Evolutionary conservation across 2,797 vertebrate genomes (phyloP).

Genomic region (Chaunax sp.): DNA sequence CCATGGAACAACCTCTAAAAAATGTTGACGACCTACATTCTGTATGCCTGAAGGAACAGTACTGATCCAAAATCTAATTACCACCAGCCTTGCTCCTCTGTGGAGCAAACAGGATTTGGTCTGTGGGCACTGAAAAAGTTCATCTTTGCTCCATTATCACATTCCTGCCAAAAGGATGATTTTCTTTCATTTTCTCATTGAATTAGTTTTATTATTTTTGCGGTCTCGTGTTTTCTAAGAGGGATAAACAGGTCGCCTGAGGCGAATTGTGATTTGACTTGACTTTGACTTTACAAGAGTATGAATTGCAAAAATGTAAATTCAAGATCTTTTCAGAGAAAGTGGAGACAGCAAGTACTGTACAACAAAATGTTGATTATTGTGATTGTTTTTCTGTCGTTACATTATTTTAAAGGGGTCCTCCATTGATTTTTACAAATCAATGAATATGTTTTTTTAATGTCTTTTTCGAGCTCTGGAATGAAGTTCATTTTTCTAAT

Average conservation of each 20-base stretch:
- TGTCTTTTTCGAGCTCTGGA: neutral
- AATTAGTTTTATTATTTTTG: neutral
- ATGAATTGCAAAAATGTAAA: neutral
- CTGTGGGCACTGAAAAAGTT: constrained; percentile 35
- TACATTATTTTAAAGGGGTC: no score
- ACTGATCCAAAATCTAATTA: constrained; percentile 59
- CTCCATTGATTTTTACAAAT: neutral
- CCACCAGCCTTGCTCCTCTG: constrained; percentile 35
- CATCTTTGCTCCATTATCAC: constrained; percentile 35
- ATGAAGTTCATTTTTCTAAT: neutral
- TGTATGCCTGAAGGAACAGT: constrained; percentile 50
- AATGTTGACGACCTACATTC: constrained; percentile 57
- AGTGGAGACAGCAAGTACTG: neutral
- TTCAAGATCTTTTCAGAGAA: no score
- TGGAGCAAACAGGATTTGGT: constrained; percentile 43
- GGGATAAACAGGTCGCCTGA: no score
- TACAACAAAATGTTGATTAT: neutral
- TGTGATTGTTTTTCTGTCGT: no score
- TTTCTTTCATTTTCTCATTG: neutral
- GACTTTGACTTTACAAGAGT: no score
- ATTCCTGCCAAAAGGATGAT: neutral
- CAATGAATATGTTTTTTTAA: neutral
- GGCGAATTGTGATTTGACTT: no score
- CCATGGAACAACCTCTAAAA: constrained; percentile 39
- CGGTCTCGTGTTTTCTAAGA: neutral